phyloP scores from a whole-genome alignment of 64 coral and sea anemone genomes.

The Dendronephthya gigantea region DNA sequence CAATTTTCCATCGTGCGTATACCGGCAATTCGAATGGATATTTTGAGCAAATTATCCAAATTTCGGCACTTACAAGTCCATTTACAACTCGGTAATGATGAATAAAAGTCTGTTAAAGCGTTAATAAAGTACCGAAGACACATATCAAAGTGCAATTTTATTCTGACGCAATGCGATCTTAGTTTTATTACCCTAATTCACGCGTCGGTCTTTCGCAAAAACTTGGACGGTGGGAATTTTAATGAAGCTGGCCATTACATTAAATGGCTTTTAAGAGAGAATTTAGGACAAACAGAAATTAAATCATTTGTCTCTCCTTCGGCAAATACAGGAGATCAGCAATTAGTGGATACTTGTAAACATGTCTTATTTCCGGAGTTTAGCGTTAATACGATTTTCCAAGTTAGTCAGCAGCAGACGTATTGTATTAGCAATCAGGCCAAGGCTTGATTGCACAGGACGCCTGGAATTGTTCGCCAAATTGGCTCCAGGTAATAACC shows the following conservation, averaged over 20 bases:
- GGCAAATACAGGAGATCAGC: neutral
- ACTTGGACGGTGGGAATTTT: no score
- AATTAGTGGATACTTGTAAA: neutral
- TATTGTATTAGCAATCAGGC: neutral
- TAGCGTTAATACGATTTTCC: slow-evolving; percentile 2
- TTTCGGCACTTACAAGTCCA: no score
- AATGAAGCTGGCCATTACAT: neutral
- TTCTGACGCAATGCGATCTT: neutral
- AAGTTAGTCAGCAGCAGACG: neutral
- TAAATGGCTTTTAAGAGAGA: neutral
- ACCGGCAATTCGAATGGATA: no score
- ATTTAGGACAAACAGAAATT: neutral
- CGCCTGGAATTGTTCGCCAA: neutral
- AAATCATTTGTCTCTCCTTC: neutral
- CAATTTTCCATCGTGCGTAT: no score
- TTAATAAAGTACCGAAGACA: no score
- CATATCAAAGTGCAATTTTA: neutral
- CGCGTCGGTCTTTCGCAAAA: neutral
- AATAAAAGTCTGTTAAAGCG: no score
- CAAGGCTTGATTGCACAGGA: neutral
- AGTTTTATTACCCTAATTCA: neutral
- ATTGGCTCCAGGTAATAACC: neutral
- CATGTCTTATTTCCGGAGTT: neutral
- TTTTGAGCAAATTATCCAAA: no score
- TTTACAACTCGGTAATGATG: no score